These are phyloP conservation scores for Lasioglossum baleicum DNA, from an alignment of 1,140 invertebrate species.

Conservation along the genomic window DNA sequence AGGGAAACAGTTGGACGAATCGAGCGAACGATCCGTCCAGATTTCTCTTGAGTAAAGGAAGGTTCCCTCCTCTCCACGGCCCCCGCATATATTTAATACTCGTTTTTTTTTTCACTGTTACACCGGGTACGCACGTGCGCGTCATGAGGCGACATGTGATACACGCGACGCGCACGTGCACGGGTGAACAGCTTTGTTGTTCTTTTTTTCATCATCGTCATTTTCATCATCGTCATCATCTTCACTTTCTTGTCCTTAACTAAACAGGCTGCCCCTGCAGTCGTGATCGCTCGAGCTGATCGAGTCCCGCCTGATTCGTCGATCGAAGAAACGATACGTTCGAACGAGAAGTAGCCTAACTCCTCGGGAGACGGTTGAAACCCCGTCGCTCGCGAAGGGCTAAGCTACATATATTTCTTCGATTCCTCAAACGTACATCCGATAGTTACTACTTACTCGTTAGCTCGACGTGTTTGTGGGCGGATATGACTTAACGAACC, in stretches of 20 bases:
- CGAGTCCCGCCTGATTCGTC: constrained; percentile 22
- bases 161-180: constrained; percentile 58
- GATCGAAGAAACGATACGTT: constrained; percentile 24
- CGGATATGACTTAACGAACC: constrained; percentile 37
- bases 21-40: constrained; percentile 7
- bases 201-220: constrained; percentile 35
- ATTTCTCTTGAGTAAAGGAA: constrained; percentile 68
- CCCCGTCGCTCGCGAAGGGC: neutral
- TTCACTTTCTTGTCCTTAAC: constrained; percentile 45
- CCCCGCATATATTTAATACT: constrained; percentile 80
- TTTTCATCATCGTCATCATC: constrained; percentile 31
- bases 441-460: constrained; percentile 17
- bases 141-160: constrained; percentile 19
- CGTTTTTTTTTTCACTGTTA: constrained; percentile 65
- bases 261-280: constrained; percentile 67
- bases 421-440: constrained; percentile 11
- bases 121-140: constrained; percentile 55
- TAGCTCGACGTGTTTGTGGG: constrained; percentile 35
- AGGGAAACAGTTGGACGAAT: constrained; percentile 39
- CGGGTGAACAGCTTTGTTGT: constrained; percentile 64
- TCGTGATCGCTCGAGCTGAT: constrained; percentile 41
- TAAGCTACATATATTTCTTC: neutral
- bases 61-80: constrained; percentile 78
- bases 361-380: neutral
- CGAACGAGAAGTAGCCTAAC: constrained; percentile 36